Evolutionary conservation across 2,797 vertebrate genomes (phyloP), one percentile per base, ranked within the genome.

Genomic region (Myripristis murdjan): DNA sequence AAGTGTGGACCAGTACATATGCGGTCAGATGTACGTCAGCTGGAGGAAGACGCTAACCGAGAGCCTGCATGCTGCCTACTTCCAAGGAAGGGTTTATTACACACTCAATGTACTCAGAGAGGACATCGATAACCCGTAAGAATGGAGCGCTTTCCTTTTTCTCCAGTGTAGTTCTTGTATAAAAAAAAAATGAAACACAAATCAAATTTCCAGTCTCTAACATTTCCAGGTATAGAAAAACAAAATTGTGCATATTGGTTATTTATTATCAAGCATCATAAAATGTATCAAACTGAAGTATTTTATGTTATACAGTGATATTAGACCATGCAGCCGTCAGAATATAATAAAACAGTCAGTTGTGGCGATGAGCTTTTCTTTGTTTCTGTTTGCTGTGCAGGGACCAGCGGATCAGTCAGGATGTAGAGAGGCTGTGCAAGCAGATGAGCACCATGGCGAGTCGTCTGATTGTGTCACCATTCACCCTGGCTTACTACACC

Each of bases 391-490:
- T 69, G 8, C 46, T 35, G 12, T 15, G 2, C 85, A 99, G 98
- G 73, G 98, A 99, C 90, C 98, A 99, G 94, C 93, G 98, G 7
- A 99, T 99, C 91, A 99, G 97, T 89, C 98, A 99, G 91, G 98
- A 99, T 3, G 94, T 94, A 49, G 98, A 99, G 83, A 93, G 96
- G 55, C 89, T 99, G 84, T 99, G 98, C 89, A 96, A 92, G 70
- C 97, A 98, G 89, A 94, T 99, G 91, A 98, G 97, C 93, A 94
- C 92, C 76, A 96, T 98, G 95, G 95, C 95, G 15, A 97, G 97
- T 85, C 96, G 95, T 31, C 81, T 99, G 6, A 88, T 99, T 41
- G 79, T 97, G 52, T 97, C 98, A 0, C 98, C 98, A 0, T 99
- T 99, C 92, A 97, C 96, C 0, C 87, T 99, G 72, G 37, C 81